phyloP scores from a whole-genome alignment of 2,888 invertebrate species.

The Oasisia sp. region DNA sequence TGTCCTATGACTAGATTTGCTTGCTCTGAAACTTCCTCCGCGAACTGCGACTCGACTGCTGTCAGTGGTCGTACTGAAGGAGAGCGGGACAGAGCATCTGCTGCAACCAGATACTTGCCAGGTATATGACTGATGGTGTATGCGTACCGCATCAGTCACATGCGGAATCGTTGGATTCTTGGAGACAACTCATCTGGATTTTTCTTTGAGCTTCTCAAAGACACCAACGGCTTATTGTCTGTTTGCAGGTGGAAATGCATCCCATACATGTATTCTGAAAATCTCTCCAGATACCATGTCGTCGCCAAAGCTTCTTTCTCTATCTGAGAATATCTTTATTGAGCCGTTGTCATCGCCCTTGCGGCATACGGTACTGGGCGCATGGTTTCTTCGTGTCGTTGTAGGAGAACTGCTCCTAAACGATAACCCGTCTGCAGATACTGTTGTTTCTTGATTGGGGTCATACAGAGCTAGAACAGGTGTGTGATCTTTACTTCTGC shows the following conservation, averaged over 20 bases:
- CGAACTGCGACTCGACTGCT: neutral
- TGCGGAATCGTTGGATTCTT: constrained; percentile 25
- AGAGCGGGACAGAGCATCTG: constrained; percentile 19
- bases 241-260: constrained; percentile 22
- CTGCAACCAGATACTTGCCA: neutral
- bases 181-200: neutral
- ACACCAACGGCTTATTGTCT: constrained; percentile 18
- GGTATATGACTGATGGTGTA: constrained; percentile 23
- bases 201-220: neutral
- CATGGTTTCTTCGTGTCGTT: constrained; percentile 33
- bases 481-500: neutral
- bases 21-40: neutral
- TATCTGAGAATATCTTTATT: constrained; percentile 49
- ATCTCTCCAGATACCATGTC: constrained; percentile 17
- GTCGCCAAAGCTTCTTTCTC: constrained; percentile 31
- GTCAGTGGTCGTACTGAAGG: neutral
- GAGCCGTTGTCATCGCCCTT: constrained; percentile 42
- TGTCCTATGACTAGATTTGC: neutral
- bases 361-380: constrained; percentile 59
- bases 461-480: constrained; percentile 58
- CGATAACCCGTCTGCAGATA: constrained; percentile 56
- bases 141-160: constrained; percentile 21
- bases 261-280: neutral
- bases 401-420: constrained; percentile 50
- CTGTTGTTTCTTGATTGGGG: constrained; percentile 38